phyloP scores from a whole-genome alignment of 2,888 invertebrate genomes.

The Cylloceria caligata region DNA sequence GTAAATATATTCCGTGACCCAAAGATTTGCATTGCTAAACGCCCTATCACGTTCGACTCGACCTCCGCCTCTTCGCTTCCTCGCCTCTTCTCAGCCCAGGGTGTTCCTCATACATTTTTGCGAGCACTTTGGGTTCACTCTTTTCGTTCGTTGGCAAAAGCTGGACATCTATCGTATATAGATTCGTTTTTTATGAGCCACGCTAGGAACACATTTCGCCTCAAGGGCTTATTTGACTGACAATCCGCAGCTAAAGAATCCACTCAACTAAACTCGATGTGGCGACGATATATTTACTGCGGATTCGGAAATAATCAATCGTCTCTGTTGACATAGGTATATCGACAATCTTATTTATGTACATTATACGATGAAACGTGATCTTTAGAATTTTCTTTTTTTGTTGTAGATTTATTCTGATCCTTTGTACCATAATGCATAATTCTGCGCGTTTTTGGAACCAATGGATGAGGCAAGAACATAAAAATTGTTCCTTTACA shows the following conservation, averaged over 20 bases:
- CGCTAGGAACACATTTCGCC: constrained; percentile 34
- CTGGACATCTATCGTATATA: constrained; percentile 44
- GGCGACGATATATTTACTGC: constrained; percentile 21
- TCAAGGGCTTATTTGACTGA: constrained; percentile 29
- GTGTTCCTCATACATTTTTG: constrained; percentile 27
- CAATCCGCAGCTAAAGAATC: constrained; percentile 25
- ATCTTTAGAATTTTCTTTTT: too few species aligned
- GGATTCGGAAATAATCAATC: constrained; percentile 17
- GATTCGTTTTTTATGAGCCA: constrained; percentile 53
- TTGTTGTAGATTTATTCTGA: too few species aligned
- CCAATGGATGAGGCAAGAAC: not conserved
- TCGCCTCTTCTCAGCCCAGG: constrained; percentile 1
- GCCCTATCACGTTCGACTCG: constrained; percentile 70
- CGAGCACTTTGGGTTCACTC: not conserved
- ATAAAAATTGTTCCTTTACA: not conserved
- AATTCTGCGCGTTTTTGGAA: not conserved
- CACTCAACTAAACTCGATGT: not conserved
- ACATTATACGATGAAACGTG: too few species aligned
- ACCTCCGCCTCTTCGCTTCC: constrained; percentile 30
- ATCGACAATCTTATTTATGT: not conserved
- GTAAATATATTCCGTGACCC: constrained; percentile 70
- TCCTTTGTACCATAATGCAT: too few species aligned
- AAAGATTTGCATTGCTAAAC: constrained; percentile 76
- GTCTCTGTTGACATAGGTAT: not conserved
- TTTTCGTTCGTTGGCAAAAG: constrained; percentile 9